These are phyloP conservation scores for Ectemnius continuus DNA, from an alignment of 2,888 invertebrate species.

Conservation along the genomic window DNA sequence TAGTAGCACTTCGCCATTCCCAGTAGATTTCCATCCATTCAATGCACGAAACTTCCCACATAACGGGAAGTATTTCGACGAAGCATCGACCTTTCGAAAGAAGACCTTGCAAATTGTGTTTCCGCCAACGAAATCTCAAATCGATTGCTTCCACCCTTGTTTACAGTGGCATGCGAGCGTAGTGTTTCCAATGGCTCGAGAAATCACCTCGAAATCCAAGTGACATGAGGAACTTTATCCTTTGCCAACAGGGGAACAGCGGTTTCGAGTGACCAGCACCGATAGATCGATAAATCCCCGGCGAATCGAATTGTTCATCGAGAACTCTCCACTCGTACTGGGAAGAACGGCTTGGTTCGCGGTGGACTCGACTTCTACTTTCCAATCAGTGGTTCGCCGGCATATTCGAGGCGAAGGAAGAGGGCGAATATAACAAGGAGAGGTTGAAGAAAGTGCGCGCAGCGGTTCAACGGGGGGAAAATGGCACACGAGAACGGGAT, in stretches of 20 bases:
- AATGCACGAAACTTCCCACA: background rate
- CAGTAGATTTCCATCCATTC: background rate
- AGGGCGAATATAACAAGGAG: background rate
- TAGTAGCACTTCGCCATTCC: constrained; percentile 14
- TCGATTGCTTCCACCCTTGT: too few species aligned
- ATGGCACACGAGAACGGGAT: constrained; percentile 73
- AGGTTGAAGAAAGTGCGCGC: background rate
- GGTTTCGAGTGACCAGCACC: constrained; percentile 14
- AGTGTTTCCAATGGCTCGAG: background rate
- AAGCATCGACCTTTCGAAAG: too few species aligned
- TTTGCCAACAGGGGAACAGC: constrained; percentile 35
- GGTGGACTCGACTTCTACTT: too few species aligned
- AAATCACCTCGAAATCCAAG: background rate
- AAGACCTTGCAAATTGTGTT: too few species aligned
- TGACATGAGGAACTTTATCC: background rate
- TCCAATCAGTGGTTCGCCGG: too few species aligned
- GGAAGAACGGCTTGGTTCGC: background rate
- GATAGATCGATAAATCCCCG: constrained; percentile 37
- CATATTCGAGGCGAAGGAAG: too few species aligned
- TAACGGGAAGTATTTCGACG: background rate
- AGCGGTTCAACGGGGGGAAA: constrained; percentile 5
- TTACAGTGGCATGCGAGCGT: too few species aligned
- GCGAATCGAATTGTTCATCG: constrained; percentile 35
- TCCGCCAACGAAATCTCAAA: too few species aligned
- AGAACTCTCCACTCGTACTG: constrained; percentile 19